phyloP scores from a whole-genome alignment of 2,797 vertebrate species.

The Centroberyx gerrardi region DNA sequence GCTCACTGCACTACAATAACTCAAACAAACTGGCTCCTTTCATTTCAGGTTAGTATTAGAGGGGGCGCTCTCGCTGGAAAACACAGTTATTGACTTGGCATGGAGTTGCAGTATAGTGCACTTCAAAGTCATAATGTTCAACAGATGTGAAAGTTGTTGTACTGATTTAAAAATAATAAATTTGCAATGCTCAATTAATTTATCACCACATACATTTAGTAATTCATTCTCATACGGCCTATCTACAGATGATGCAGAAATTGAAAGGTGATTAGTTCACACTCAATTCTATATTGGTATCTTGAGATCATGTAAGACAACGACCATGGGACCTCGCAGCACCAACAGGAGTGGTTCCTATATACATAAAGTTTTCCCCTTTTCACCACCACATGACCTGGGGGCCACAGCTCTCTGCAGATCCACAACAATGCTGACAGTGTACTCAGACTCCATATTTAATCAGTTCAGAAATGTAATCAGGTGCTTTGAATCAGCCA shows the following conservation, averaged over 20 bases:
- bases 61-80: background rate
- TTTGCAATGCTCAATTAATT: background rate
- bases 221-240: background rate
- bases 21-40: constrained; percentile 3
- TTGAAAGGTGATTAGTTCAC: background rate
- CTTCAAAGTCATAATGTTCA: background rate
- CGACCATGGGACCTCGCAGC: background rate
- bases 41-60: background rate
- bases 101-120: background rate
- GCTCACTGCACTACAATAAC: constrained; percentile 5
- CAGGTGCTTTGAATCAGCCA: constrained; percentile 70
- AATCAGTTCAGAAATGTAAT: constrained; percentile 64
- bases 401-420: constrained; percentile 29
- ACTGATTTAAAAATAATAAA: background rate
- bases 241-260: background rate
- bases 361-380: constrained; percentile 23
- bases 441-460: constrained; percentile 56
- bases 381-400: constrained; percentile 54
- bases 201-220: background rate
- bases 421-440: constrained; percentile 61
- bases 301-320: background rate
- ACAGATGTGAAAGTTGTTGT: background rate
- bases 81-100: no score
- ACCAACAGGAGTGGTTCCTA: constrained; percentile 14
- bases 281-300: background rate